Evolutionary conservation across 2,797 vertebrate species (phyloP), one percentile per base, ranked within the genome.

Genomic region (Chelmon rostratus): DNA sequence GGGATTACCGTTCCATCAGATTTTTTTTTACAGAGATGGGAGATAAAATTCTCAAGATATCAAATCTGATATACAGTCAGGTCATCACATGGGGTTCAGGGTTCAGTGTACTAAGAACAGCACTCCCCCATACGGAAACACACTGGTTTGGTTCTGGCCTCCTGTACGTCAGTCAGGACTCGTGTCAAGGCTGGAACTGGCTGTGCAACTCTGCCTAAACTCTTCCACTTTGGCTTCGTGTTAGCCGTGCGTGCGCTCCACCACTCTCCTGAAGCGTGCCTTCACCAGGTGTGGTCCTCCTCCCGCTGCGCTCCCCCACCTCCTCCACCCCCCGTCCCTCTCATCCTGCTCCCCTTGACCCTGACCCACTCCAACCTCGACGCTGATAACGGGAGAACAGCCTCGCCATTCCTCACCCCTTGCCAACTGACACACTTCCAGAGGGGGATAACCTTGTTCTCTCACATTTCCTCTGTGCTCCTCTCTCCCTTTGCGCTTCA

Each of bases 181-280:
- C 63, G 65, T 76, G 87, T 92, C 93, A 95, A 95, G 94, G 94
- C 78, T 86, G 44, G 89, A 78, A 85, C 88, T 82, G 79, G 71
- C 89, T 76, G 87, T 91, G 85, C 85, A 61, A 81, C 68, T 83
- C 71, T 64, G 84, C 78, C 81, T 87, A 63, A 87, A 85, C 77
- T 81, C 61, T 53, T 38, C 69, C 66, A 35, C 69, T 80, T 25
- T 64, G 73, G 68, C 85, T 5, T 68, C 2, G 7, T 35, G 76
- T 86, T 78, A 35, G 73, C 37, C 73, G 61, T 63, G 71, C 53
- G 69, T 77, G 64, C 77, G 64, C 78, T 80, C 37, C 79, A 83
- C 86, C 93, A 85, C 93, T 69, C 92, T 92, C 95, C 94, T 74
- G 94, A 93, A 97, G 96, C 94, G 95, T 96, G 96, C 93, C 94